phyloP scores from a whole-genome alignment of 2,113 vertebrate species.

The Strigops habroptila region DNA sequence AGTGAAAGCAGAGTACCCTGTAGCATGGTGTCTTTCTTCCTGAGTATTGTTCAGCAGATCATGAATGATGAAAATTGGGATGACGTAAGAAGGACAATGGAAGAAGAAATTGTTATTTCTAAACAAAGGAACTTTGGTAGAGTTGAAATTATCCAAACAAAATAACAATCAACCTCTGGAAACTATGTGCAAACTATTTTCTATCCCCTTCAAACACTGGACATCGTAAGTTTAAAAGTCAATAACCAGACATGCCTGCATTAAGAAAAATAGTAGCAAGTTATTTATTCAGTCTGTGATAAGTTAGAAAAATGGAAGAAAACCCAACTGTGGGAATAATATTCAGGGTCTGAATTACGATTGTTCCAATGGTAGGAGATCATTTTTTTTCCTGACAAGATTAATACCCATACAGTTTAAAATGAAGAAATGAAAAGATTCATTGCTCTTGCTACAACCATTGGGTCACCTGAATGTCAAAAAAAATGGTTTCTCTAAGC shows the following conservation, averaged over 20 bases:
- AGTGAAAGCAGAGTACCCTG: neutral
- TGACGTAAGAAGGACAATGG: neutral
- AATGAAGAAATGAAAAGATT: neutral
- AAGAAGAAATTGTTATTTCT: neutral
- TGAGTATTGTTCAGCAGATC: neutral
- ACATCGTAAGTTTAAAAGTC: neutral
- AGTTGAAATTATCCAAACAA: neutral
- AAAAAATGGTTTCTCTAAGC: neutral
- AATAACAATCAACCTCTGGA: neutral
- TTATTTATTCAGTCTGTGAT: neutral
- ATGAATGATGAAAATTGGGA: neutral
- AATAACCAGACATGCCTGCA: neutral
- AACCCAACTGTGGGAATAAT: neutral
- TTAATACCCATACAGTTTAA: neutral
- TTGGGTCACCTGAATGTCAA: neutral
- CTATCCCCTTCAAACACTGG: neutral
- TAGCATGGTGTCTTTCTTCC: neutral
- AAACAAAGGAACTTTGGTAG: neutral
- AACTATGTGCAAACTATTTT: neutral
- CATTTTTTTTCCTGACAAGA: neutral
- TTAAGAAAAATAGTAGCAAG: neutral
- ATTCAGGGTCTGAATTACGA: neutral
- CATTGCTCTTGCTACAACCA: neutral
- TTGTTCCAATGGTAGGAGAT: neutral
- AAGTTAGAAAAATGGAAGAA: neutral